Percentiles rank a stretch among this genome's conserved stretches.
These are phyloP conservation scores for Ashinkailepas kermadecensis DNA, from an alignment of 2,888 invertebrate genomes.

Conservation along the genomic window DNA sequence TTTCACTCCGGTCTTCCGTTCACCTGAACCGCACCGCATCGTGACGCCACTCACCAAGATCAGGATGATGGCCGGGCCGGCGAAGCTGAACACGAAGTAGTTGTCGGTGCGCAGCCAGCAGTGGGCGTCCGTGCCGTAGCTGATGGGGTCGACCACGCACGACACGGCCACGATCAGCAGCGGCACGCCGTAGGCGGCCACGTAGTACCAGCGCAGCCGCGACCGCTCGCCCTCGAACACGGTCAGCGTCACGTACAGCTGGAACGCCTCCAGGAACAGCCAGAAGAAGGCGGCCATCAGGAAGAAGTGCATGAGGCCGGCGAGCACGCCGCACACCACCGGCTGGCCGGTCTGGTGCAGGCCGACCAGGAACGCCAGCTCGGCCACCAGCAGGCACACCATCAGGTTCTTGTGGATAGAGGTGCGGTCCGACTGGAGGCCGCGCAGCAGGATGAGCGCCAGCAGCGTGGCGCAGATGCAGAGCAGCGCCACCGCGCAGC, in stretches of 20 bases:
- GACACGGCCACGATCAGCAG: conserved; percentile 57
- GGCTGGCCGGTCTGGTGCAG: conserved; percentile 78
- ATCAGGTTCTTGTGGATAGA: conserved; percentile 95
- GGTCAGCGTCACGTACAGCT: conserved; percentile 88
- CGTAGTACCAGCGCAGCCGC: conserved; percentile 81
- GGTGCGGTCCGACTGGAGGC: conserved; percentile 57
- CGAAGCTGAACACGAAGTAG: conserved; percentile 37
- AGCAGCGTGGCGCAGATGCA: conserved; percentile 30
- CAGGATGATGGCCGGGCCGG: conserved; percentile 36
- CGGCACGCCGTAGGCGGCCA: conserved; percentile 76
- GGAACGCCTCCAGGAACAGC: conserved; percentile 96
- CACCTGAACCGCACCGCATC: no score
- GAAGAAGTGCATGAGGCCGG: conserved; percentile 66
- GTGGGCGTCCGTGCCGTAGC: conserved; percentile 33
- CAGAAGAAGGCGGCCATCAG: conserved; percentile 87
- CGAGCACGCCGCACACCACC: conserved; percentile 77
- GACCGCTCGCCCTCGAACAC: conserved; percentile 89
- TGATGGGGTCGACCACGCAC: conserved; percentile 34
- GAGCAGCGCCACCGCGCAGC: conserved; percentile 30
- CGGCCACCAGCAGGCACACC: conserved; percentile 79
- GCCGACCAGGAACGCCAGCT: conserved; percentile 81
- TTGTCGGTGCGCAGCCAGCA: conserved; percentile 37
- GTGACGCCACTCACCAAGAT: conserved; percentile 33
- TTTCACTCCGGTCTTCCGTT: no score
- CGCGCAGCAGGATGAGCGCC: conserved; percentile 31